These are phyloP conservation scores for Electrona antarctica DNA, from an alignment of 2,113 vertebrate genomes.

Conservation along the genomic window DNA sequence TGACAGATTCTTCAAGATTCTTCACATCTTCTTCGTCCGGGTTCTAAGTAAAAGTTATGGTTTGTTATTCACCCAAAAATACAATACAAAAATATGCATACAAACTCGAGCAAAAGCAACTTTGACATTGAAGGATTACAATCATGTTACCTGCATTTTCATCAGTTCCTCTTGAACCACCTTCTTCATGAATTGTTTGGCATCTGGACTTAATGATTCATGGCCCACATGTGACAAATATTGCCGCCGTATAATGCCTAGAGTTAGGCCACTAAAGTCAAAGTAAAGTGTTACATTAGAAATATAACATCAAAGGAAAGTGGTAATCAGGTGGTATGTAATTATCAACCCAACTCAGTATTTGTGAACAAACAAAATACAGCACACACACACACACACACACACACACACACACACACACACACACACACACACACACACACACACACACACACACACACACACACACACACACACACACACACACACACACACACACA, in stretches of 20 bases:
- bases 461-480: too few species aligned
- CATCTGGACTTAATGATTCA: conserved; percentile 61
- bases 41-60: conserved; percentile 38
- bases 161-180: conserved; percentile 71
- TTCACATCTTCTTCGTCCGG: conserved; percentile 50
- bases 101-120: background rate
- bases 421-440: too few species aligned
- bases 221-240: conserved; percentile 58
- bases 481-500: too few species aligned
- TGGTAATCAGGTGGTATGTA: too few species aligned
- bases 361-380: too few species aligned
- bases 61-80: background rate
- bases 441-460: too few species aligned
- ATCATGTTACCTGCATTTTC: conserved; percentile 72
- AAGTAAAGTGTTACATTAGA: conserved; percentile 2
- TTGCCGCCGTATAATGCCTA: conserved; percentile 63
- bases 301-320: background rate
- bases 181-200: conserved; percentile 59
- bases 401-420: too few species aligned
- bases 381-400: too few species aligned
- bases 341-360: too few species aligned
- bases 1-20: too few species aligned
- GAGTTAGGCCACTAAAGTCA: conserved; percentile 65
- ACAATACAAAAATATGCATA: background rate
- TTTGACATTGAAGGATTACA: background rate